A percentile compares a stretch with the other conserved stretches of the same genome.
Evolutionary conservation across 2,888 invertebrate genomes (phyloP).

Genomic region (Suillia variegata): DNA sequence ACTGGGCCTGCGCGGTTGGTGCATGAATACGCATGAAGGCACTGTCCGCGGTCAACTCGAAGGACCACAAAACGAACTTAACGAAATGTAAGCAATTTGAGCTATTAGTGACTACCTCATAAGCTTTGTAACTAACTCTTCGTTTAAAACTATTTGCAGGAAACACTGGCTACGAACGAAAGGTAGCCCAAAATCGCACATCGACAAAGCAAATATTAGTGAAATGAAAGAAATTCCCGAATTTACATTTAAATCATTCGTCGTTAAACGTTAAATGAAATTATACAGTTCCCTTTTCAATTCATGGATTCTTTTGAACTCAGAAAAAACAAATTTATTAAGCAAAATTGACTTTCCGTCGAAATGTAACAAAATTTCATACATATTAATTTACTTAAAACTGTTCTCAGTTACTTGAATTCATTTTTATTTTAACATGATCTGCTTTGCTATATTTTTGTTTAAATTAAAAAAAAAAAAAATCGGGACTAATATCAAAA

Average conservation of each 20-base stretch:
- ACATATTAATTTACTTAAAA: too few relatives aligned
- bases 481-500: too few relatives aligned
- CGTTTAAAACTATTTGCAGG: slow-evolving; percentile 37
- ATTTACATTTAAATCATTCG: slow-evolving; percentile 64
- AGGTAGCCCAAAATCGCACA: slow-evolving; percentile 76
- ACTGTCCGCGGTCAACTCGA: slow-evolving; percentile 71
- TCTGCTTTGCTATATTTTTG: too few relatives aligned
- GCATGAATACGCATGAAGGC: slow-evolving; percentile 68
- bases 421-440: too few relatives aligned
- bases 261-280: slow-evolving; percentile 60
- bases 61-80: slow-evolving; percentile 64
- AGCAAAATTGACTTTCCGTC: too few relatives aligned
- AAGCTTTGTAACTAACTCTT: not conserved
- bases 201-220: slow-evolving; percentile 74
- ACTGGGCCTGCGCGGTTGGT: slow-evolving; percentile 70
- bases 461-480: too few relatives aligned
- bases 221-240: slow-evolving; percentile 67
- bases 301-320: too few relatives aligned
- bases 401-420: too few relatives aligned
- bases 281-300: too few relatives aligned
- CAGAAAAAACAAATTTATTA: too few relatives aligned
- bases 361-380: too few relatives aligned
- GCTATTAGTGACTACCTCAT: not conserved
- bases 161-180: slow-evolving; percentile 64
- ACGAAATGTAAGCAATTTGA: slow-evolving; percentile 63